These are phyloP conservation scores for Digitonthophagus gazella DNA, from an alignment of 2,888 invertebrate genomes.

Conservation along the genomic window DNA sequence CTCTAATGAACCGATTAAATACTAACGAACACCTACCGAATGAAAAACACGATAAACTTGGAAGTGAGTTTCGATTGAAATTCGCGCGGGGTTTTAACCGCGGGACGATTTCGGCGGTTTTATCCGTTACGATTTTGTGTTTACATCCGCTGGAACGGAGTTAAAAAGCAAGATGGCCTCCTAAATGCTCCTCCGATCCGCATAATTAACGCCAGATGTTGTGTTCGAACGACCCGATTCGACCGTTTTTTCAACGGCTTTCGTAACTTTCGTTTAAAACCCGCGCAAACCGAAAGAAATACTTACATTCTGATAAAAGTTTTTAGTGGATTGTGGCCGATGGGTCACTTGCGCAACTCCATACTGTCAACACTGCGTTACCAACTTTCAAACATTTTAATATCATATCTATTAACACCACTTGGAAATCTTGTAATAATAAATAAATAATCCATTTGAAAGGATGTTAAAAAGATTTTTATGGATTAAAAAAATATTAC, in stretches of 20 bases:
- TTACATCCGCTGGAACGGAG: constrained; percentile 7
- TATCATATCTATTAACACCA: no score
- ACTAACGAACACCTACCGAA: background rate
- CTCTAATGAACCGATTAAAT: background rate
- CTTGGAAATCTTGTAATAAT: background rate
- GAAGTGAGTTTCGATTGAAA: background rate
- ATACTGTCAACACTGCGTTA: constrained; percentile 11
- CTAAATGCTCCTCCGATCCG: background rate
- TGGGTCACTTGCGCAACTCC: constrained; percentile 8
- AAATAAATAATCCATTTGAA: no score
- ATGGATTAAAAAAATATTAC: no score
- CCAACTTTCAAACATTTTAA: constrained; percentile 2
- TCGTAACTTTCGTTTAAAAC: background rate
- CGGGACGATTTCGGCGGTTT: background rate
- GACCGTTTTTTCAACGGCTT: background rate
- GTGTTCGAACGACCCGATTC: background rate
- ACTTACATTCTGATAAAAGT: constrained; percentile 35
- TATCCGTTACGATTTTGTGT: background rate
- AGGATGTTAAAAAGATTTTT: no score
- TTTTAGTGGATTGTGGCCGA: constrained; percentile 19
- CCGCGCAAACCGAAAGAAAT: background rate
- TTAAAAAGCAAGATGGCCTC: constrained; percentile 14
- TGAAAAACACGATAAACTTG: background rate
- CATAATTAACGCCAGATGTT: background rate
- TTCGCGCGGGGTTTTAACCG: background rate